Base-by-base conservation (phyloP, 2,888 invertebrate species). In the Nomada ruficornis region DNA sequence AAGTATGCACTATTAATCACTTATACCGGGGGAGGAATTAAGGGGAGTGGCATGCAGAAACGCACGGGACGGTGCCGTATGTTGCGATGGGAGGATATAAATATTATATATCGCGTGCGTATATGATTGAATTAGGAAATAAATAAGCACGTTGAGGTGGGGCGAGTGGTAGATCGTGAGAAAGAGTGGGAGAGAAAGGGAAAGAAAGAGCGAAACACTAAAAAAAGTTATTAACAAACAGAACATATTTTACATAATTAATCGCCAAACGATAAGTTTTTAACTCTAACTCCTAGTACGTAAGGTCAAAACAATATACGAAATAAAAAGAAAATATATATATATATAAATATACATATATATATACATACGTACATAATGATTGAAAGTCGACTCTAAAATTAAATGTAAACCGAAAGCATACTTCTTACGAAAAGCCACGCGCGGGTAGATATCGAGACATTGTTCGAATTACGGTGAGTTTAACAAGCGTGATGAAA, bases 301-400 rank as follows among this genome's bases (percentile, higher is more conserved):
- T 93, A 92, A 93, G 91, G 79, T 88, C 88, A 90, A 91, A 90
- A 91, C 90, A 90, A 89, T 89, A 90, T 88, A 89, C 88, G 82
- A 84, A 84, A 79, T 80, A 80, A 78, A 80, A 70, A 68, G 75
- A 75, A 72, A 69, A 83, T 68, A 82, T 52, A 74, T 59, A 73
- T 75, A 85, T 63, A 80, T 60, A 77, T 67, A 79, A 68, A 83
- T 68, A 84, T 59, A 77, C 59, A 79, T 67, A 86, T 75, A 85
- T 79, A 74, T 80, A 77, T 86, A 88, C 85, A 89, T 87, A 82
- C 67, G 72, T 85, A 77, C 77, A 81, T 89, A 88, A 90, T 90
- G 90, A 93, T 93, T 93, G 93, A 93, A 93, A 93, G 93, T 93
- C 92, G 91, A 92, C 91, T 93, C 92, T 93, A 93, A 93, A 93